These are phyloP conservation scores for Phaenicophaeus curvirostris DNA, from an alignment of 2,797 vertebrate genomes.

Conservation along the genomic window DNA sequence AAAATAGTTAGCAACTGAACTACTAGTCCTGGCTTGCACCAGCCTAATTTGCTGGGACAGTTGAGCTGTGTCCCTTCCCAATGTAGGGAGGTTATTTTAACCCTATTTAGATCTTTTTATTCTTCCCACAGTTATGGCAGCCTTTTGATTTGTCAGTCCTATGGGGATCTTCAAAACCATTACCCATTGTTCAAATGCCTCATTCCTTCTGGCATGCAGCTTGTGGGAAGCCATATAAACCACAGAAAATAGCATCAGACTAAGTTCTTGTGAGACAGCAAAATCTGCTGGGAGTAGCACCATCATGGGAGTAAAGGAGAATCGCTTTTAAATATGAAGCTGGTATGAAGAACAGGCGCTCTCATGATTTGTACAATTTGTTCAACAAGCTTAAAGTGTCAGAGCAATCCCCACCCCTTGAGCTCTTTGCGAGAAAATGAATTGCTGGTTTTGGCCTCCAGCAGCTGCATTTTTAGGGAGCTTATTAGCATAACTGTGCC, in stretches of 20 bases:
- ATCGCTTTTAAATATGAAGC: not conserved
- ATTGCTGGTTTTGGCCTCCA: slow-evolving; percentile 6
- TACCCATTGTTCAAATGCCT: not conserved
- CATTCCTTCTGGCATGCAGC: not conserved
- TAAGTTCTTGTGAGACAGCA: not conserved
- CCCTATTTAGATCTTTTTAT: not conserved
- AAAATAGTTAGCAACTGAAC: not conserved
- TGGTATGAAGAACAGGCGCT: not conserved
- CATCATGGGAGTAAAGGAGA: not conserved
- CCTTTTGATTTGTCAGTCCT: not conserved
- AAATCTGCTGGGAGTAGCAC: not conserved
- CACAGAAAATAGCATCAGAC: not conserved
- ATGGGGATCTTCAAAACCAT: not conserved
- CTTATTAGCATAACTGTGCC: not conserved
- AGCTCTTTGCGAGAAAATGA: slow-evolving; percentile 4
- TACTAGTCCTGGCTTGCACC: not conserved
- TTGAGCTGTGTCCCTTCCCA: not conserved
- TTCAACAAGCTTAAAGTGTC: slow-evolving; percentile 24
- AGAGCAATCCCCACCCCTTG: slow-evolving; percentile 22
- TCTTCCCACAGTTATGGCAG: not conserved
- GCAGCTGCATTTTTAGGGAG: slow-evolving; percentile 34
- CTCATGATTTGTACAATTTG: not conserved
- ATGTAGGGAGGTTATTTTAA: not conserved
- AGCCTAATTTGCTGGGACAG: not conserved
- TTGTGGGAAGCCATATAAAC: not conserved